A percentile compares a stretch with the other conserved stretches of the same genome.
Evolutionary conservation across 2,797 vertebrate genomes (phyloP).

Genomic region (Parambassis ranga): DNA sequence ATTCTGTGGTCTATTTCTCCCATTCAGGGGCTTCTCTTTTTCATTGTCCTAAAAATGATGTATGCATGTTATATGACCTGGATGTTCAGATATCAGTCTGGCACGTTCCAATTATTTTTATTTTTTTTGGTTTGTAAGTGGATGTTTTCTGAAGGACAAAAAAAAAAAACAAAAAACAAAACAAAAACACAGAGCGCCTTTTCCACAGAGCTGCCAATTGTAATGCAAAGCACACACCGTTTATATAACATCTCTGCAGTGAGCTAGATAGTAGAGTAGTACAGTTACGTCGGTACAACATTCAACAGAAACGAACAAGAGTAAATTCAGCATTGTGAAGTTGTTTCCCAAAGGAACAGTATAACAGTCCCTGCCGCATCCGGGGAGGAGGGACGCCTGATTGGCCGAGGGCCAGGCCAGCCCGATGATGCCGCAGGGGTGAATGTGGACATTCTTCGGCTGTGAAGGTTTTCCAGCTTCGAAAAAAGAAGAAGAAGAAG

Average conservation of each 20-base stretch:
- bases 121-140: slow-evolving; percentile 5
- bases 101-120: slow-evolving; percentile 17
- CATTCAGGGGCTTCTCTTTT: not conserved
- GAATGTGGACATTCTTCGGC: slow-evolving; percentile 72
- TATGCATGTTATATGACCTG: not conserved
- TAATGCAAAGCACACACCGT: slow-evolving; percentile 68
- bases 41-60: slow-evolving; percentile 1
- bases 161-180: too few relatives aligned
- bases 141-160: slow-evolving; percentile 51
- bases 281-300: slow-evolving; percentile 71
- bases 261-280: slow-evolving; percentile 67
- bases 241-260: slow-evolving; percentile 65
- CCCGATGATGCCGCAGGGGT: slow-evolving; percentile 12
- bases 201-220: slow-evolving; percentile 66
- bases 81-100: not conserved
- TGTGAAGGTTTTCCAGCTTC: slow-evolving; percentile 61
- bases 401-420: not conserved
- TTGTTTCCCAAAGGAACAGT: slow-evolving; percentile 49
- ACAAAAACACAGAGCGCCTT: slow-evolving; percentile 35
- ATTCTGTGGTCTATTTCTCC: slow-evolving; percentile 16
- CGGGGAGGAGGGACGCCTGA: too few relatives aligned
- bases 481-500: slow-evolving; percentile 1
- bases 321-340: slow-evolving; percentile 58
- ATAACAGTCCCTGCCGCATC: slow-evolving; percentile 30
- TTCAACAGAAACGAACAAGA: slow-evolving; percentile 65